Base-by-base conservation (phyloP, 2,888 invertebrate species). In the Andrena trimmerana region DNA sequence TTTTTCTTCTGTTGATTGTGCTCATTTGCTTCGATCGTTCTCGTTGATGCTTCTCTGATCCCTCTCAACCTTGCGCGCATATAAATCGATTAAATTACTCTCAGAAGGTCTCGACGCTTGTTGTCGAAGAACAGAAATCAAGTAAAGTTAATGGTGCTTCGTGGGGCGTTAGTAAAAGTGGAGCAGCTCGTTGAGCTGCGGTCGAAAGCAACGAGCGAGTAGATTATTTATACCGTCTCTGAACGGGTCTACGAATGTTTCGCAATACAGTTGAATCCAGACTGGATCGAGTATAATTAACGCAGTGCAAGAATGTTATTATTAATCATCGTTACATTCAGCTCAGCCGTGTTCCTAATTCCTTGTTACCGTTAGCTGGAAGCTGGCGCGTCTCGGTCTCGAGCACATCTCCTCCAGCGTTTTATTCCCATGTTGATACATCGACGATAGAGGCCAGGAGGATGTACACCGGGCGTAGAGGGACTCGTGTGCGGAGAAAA, bases 341-440 rank as follows among this genome's bases (percentile, higher is more conserved):
- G 20, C 31, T 65, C 48, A 62, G 62, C 29, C 50, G 27, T 27
- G 63, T 24, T 54, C 54, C 71, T 75, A 82, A 84, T 79, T 69
- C 42, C 50, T 5, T 33, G 50, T 78, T 73, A 78, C 85, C 84
- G 85, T 85, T 84, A 85, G n/a, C 42, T 29, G 62, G 33, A 71
- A 60, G 48, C 48, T 33, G 10, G 31, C 33, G 13, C 16, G n/a
- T 29, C 33, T 10, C 31, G 8, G 13, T 10, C 16, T 48, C 42
- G 5, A 16, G 27, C 20, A 2, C 33, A 24, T 60, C 67, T 50
- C 42, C 48, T 48, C 57, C 6, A 29, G 27, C 66, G 48, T 80
- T 57, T 84, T 80, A 73, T 80, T 84, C 76, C 70, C 65, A 8
- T 69, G 84, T 74, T 76, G 84, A 84, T 84, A 50, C 75, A 60